A percentile compares a stretch with the other conserved stretches of the same genome.
phyloP scores from a whole-genome alignment of 2,113 vertebrate species.

The Lophura nycthemera region DNA sequence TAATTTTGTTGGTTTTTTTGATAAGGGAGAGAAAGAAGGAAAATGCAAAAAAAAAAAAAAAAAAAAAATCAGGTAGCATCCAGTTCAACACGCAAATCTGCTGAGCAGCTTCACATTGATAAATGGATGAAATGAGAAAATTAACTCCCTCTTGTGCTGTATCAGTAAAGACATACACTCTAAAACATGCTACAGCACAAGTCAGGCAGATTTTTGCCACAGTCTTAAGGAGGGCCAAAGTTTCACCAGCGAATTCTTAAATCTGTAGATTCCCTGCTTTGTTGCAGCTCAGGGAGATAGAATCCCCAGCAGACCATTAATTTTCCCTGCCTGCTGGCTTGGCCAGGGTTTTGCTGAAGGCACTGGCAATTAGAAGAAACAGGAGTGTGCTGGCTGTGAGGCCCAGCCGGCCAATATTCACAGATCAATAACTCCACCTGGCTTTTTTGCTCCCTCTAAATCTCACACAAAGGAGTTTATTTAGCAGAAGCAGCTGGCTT shows the following conservation, averaged over 20 bases:
- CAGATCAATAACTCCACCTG: constrained; percentile 75
- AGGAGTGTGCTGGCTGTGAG: not conserved
- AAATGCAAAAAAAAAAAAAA: constrained; percentile 7
- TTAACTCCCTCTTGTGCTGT: not conserved
- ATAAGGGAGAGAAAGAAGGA: not conserved
- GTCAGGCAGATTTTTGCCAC: not conserved
- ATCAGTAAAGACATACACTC: not conserved
- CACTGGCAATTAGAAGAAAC: not conserved
- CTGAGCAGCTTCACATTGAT: not conserved
- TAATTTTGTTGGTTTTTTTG: not conserved
- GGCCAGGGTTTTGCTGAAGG: not conserved
- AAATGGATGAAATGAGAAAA: not conserved
- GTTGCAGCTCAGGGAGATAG: not conserved
- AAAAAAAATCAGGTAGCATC: not conserved
- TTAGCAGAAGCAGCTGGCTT: constrained; percentile 57
- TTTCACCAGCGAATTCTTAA: not conserved
- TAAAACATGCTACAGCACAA: not conserved
- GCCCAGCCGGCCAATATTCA: constrained; percentile 43
- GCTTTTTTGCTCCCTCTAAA: constrained; percentile 16
- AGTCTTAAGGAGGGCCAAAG: not conserved
- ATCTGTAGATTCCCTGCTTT: not conserved
- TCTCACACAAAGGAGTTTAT: constrained; percentile 56
- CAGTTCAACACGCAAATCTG: not conserved
- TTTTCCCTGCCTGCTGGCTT: not conserved
- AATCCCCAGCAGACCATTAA: not conserved